Percentiles rank a stretch among this genome's conserved stretches.
Conservation (phyloP, 2,113 vertebrate species). For the Hepsetus odoe region DNA sequence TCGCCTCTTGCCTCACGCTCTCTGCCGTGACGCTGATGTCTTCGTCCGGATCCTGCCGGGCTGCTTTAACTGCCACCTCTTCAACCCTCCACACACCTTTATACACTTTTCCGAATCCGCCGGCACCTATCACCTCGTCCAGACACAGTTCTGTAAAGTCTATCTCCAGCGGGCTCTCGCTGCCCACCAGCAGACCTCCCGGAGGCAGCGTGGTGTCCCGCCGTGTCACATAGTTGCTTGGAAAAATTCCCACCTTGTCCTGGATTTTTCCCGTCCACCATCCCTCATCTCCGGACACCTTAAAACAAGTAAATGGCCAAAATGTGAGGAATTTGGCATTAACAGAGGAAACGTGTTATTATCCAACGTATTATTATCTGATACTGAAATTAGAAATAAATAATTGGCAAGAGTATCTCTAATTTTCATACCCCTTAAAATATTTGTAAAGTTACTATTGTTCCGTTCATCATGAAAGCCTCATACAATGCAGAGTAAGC, state of each 20-base stretch:
- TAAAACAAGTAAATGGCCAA: neutral
- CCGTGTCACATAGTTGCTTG: slow-evolving; percentile 86
- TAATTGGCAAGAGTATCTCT: no score
- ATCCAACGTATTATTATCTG: no score
- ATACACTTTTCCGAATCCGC: slow-evolving; percentile 91
- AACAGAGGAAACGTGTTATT: no score
- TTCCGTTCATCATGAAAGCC: no score
- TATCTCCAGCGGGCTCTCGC: slow-evolving; percentile 80
- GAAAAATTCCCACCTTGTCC: slow-evolving; percentile 90
- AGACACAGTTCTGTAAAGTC: slow-evolving; percentile 84
- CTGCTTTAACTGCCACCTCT: slow-evolving; percentile 89
- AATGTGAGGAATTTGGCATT: no score
- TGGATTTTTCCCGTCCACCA: slow-evolving; percentile 91
- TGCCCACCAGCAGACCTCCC: slow-evolving; percentile 63
- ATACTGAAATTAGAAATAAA: no score
- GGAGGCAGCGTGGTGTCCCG: slow-evolving; percentile 70
- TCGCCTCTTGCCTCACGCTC: slow-evolving; percentile 86
- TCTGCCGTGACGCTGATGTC: slow-evolving; percentile 84
- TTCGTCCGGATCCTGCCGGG: slow-evolving; percentile 86
- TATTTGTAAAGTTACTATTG: no score
- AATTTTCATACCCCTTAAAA: no score
- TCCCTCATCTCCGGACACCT: slow-evolving; percentile 88
- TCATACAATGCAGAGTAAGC: no score
- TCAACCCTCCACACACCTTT: slow-evolving; percentile 80
- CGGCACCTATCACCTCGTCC: slow-evolving; percentile 89